Percentiles rank a stretch among this genome's conserved stretches.
Conservation (phyloP, 2,888 invertebrate genomes). For the Malthinus flaveolus region DNA sequence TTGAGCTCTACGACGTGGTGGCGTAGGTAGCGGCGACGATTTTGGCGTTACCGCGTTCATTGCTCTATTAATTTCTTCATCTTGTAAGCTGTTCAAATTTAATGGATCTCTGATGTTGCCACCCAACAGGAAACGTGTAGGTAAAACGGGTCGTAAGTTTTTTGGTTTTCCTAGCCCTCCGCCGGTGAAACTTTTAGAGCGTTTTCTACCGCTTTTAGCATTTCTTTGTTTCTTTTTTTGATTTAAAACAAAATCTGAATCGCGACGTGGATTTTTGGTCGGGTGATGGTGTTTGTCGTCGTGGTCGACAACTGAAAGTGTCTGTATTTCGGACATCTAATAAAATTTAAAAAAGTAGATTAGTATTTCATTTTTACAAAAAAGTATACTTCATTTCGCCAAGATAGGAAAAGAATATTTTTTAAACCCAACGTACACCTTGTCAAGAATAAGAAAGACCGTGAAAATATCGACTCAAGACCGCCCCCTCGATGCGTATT, state of each 20-base stretch:
- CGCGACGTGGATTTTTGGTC: slow-evolving; percentile 12
- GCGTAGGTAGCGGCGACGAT: slow-evolving; percentile 86
- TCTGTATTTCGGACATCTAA: slow-evolving; percentile 8
- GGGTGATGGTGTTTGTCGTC: slow-evolving; percentile 8
- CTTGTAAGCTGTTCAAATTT: slow-evolving; percentile 88
- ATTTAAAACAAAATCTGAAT: slow-evolving; percentile 17
- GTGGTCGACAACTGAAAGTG: slow-evolving; percentile 17
- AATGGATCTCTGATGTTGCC: slow-evolving; percentile 95
- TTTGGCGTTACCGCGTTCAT: slow-evolving; percentile 91
- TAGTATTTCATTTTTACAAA: no score
- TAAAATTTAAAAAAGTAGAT: no score
- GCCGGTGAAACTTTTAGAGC: slow-evolving; percentile 69
- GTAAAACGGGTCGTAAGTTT: slow-evolving; percentile 77
- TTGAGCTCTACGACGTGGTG: slow-evolving; percentile 75
- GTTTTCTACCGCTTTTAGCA: slow-evolving; percentile 60
- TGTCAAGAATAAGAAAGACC: no score
- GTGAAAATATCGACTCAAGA: no score
- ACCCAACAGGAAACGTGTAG: slow-evolving; percentile 90
- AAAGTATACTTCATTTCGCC: no score
- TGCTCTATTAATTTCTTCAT: slow-evolving; percentile 75
- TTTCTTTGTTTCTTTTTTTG: slow-evolving; percentile 23
- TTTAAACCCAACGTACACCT: no score
- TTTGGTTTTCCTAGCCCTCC: slow-evolving; percentile 45
- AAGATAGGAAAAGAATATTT: no score
- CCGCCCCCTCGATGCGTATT: no score